Evolutionary conservation across 1,140 invertebrate species (phyloP).

Genomic region (Drosophila persimilis): DNA sequence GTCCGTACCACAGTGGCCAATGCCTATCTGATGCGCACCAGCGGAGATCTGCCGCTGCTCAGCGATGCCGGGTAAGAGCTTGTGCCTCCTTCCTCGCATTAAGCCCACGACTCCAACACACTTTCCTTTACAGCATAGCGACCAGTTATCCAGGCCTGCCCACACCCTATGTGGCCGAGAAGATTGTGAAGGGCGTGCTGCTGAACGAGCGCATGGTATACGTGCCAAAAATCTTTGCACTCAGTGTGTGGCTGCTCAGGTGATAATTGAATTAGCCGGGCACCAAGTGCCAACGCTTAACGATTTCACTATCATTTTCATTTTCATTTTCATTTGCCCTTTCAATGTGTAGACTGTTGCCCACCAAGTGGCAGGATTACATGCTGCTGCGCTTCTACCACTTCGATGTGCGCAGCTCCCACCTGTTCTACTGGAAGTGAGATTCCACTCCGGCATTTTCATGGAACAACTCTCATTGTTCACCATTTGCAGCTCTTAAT

Average conservation of each 20-base stretch:
- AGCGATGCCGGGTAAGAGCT: slow-evolving; percentile 73
- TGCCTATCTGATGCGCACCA: slow-evolving; percentile 77
- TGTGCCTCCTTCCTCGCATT: neutral
- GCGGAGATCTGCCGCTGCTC: slow-evolving; percentile 73
- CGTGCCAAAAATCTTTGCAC: slow-evolving; percentile 81
- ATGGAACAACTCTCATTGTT: slow-evolving; percentile 21
- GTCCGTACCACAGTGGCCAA: slow-evolving; percentile 77
- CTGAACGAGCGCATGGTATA: slow-evolving; percentile 78
- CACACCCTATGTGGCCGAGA: slow-evolving; percentile 74
- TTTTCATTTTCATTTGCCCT: neutral
- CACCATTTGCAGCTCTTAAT: slow-evolving; percentile 47
- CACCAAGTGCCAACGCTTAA: neutral
- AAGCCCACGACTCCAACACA: neutral
- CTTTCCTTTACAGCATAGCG: slow-evolving; percentile 52
- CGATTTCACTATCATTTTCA: neutral
- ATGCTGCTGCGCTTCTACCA: slow-evolving; percentile 74
- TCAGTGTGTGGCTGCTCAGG: slow-evolving; percentile 78
- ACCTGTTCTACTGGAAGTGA: slow-evolving; percentile 78
- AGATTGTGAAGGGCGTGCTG: slow-evolving; percentile 75
- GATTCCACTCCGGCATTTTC: slow-evolving; percentile 19
- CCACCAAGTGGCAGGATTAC: slow-evolving; percentile 81
- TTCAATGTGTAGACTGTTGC: slow-evolving; percentile 58
- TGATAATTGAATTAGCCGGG: slow-evolving; percentile 36
- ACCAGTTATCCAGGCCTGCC: slow-evolving; percentile 75
- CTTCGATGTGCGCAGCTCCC: slow-evolving; percentile 73